Evolutionary conservation across 2,113 vertebrate species (phyloP).

Genomic region (Burhinus bistriatus): DNA sequence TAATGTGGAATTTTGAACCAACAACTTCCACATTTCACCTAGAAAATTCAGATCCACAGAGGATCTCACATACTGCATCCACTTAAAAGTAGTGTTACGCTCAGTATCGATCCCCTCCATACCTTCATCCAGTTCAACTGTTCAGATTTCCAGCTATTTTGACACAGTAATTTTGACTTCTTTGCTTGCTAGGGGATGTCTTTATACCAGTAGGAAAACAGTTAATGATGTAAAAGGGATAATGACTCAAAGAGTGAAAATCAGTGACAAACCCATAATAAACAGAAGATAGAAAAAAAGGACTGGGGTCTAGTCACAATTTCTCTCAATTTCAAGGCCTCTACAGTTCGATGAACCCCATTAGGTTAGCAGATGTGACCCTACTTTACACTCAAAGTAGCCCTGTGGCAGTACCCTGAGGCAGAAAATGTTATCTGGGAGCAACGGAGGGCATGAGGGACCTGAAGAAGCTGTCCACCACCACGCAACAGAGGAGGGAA

Average conservation of each 20-base stretch:
- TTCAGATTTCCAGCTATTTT: background rate
- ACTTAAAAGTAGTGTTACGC: background rate
- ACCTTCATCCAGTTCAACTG: background rate
- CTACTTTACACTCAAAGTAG: background rate
- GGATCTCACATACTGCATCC: background rate
- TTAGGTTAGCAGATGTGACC: background rate
- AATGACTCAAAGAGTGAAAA: background rate
- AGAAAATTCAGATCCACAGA: background rate
- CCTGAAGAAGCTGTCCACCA: background rate
- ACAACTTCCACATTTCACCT: background rate
- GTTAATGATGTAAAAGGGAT: background rate
- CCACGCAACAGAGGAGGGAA: background rate
- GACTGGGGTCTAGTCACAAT: background rate
- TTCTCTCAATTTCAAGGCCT: background rate
- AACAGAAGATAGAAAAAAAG: background rate
- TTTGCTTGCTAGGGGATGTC: background rate
- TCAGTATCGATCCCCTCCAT: background rate
- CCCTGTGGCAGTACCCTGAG: background rate
- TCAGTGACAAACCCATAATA: background rate
- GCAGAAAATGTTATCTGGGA: background rate
- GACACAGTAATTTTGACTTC: background rate
- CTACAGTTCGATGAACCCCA: rapidly evolving
- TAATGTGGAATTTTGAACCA: background rate
- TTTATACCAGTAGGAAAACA: background rate
- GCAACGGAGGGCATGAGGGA: background rate